Percentiles rank a stretch among this genome's conserved stretches.
phyloP scores from a whole-genome alignment of 2,113 vertebrate genomes.

The Lepus europaeus region DNA sequence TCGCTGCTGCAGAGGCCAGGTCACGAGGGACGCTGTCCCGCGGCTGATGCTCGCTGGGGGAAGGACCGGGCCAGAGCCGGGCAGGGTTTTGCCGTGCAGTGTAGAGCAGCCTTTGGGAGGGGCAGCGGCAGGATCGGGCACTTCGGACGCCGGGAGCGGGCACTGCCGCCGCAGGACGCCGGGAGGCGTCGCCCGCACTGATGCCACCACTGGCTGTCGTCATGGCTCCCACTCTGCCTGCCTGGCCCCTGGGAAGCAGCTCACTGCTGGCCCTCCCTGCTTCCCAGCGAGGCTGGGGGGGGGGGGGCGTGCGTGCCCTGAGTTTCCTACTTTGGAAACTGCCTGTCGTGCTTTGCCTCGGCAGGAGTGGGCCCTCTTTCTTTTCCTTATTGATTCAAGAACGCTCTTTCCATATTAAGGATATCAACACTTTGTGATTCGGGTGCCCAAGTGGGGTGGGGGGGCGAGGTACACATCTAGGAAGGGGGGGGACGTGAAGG shows the following conservation, averaged over 20 bases:
- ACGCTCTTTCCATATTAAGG: conserved; percentile 38
- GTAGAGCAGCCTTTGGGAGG: neutral
- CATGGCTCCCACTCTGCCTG: neutral
- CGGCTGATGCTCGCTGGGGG: neutral
- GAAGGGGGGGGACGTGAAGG: neutral
- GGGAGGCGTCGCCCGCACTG: neutral
- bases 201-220: neutral
- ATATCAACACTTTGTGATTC: neutral
- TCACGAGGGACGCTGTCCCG: neutral
- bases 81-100: neutral
- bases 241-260: neutral
- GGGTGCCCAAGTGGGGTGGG: neutral
- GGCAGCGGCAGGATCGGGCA: too few species aligned
- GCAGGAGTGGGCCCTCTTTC: too few species aligned
- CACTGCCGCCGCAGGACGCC: too few species aligned
- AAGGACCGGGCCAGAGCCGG: neutral
- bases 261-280: neutral
- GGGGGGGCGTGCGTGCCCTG: neutral
- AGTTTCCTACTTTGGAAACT: neutral
- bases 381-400: neutral
- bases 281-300: neutral
- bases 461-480: neutral
- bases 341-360: neutral
- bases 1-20: neutral
- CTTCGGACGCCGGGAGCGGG: too few species aligned